Evolutionary conservation across 2,113 vertebrate species (phyloP), one percentile per base, ranked within the genome.

Genomic region (Recurvirostra avosetta): DNA sequence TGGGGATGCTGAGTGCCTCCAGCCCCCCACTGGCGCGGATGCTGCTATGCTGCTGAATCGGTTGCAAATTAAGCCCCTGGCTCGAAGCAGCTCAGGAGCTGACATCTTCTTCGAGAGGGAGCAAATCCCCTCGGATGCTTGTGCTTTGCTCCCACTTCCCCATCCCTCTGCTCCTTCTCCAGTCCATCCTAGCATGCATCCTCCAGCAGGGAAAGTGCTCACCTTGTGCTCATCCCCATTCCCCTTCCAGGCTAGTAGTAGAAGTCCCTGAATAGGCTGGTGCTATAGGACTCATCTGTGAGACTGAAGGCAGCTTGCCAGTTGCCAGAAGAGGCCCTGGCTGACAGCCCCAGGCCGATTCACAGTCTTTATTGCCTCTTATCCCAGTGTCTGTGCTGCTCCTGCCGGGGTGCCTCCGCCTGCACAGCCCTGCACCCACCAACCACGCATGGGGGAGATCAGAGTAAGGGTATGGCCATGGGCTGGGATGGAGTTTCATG

Each of bases 391-490:
- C 43, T 36, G 41, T 5, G 47, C 62, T 27, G 74, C 22, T 85
- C 41, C 86, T 27, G 88, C 21, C 1, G 2, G 50, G 63, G 8
- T n/a, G 43, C 17, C 19, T 62, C 49, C 0, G 0, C 38, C 82
- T 32, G 36, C 53, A 10, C 2, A 13, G 49, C 29, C 38, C 62
- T 17, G 12, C 52, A 5, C 66, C 8, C 67, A 27, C 43, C 47
- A 11, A 1, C 23, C 21, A 4, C 50, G 1, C 4, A 2, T 0
- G 8, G 23, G n/a, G n/a, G 29, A 38, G 29, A 25, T 32, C 1
- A 0, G 55, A 55, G 72, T 26, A 26, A 8, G 49, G 38, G 8
- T 17, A 38, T 2, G 4, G 21, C 12, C 13, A 5, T 16, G 15
- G n/a, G 14, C 9, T 71, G 26, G 26, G 30, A 19, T 47, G 50